Conservation (phyloP, 2,888 invertebrate species). For the Lycia hirtaria region DNA sequence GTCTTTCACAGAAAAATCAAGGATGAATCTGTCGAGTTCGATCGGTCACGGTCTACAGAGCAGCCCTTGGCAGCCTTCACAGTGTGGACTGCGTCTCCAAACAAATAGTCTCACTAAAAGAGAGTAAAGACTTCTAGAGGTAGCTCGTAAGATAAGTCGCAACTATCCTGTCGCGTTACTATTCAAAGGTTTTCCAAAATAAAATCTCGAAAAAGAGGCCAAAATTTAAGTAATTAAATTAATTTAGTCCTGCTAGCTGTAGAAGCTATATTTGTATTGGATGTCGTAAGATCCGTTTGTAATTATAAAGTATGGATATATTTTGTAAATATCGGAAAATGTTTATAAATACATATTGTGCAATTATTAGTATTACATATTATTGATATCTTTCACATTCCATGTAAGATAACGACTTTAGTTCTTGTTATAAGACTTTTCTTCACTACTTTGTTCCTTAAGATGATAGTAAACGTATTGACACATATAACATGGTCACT, state of each 20-base stretch:
- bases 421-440: background rate
- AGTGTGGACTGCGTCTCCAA: background rate
- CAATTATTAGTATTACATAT: background rate
- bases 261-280: background rate
- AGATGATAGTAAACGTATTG: no score
- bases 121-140: constrained; percentile 4
- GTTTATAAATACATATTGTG: background rate
- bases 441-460: no score
- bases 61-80: background rate
- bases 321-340: background rate
- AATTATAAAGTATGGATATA: background rate
- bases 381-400: background rate
- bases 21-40: no score
- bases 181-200: background rate
- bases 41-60: no score
- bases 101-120: background rate
- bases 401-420: background rate
- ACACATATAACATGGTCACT: no score
- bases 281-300: background rate
- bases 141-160: background rate
- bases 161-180: background rate
- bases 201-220: background rate
- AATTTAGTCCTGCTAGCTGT: background rate
- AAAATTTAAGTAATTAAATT: background rate
- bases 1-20: background rate